Evolutionary conservation across 2,888 invertebrate genomes (phyloP).

Genomic region (Rosalia funebris): DNA sequence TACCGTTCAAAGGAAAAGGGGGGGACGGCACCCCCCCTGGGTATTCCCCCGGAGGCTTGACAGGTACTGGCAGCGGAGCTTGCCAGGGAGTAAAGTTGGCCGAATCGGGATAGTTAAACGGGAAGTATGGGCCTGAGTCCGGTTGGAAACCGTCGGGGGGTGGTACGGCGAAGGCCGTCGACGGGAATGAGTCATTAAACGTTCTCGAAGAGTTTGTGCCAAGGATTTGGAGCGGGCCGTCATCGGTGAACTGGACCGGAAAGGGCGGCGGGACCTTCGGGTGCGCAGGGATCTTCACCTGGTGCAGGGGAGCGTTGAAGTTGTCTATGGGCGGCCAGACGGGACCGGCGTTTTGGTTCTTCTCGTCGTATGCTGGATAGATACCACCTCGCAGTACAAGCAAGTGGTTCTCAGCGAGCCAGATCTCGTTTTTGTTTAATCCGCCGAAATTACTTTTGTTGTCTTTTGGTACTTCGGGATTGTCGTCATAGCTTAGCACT

Average conservation of each 20-base stretch:
- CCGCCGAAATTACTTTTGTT: conserved; percentile 84
- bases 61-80: conserved; percentile 72
- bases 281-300: conserved; percentile 84
- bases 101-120: conserved; percentile 70
- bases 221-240: conserved; percentile 88
- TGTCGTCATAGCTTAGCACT: conserved; percentile 82
- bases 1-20: conserved; percentile 60
- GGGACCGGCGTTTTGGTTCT: conserved; percentile 62
- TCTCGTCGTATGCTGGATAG: conserved; percentile 67
- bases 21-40: conserved; percentile 67
- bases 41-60: conserved; percentile 67
- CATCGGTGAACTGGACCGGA: conserved; percentile 88
- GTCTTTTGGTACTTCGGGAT: conserved; percentile 84
- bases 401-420: conserved; percentile 90
- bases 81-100: conserved; percentile 75
- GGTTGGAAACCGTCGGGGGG: conserved; percentile 59
- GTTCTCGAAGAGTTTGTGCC: conserved; percentile 81
- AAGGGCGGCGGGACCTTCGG: conserved; percentile 92
- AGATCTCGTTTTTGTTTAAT: conserved; percentile 85
- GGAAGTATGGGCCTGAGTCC: conserved; percentile 67
- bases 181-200: conserved; percentile 73
- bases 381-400: conserved; percentile 84
- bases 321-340: conserved; percentile 85
- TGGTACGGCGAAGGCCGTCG: conserved; percentile 60
- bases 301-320: conserved; percentile 83